phyloP scores from a whole-genome alignment of 2,888 invertebrate genomes.

The Digitonthophagus gazella region DNA sequence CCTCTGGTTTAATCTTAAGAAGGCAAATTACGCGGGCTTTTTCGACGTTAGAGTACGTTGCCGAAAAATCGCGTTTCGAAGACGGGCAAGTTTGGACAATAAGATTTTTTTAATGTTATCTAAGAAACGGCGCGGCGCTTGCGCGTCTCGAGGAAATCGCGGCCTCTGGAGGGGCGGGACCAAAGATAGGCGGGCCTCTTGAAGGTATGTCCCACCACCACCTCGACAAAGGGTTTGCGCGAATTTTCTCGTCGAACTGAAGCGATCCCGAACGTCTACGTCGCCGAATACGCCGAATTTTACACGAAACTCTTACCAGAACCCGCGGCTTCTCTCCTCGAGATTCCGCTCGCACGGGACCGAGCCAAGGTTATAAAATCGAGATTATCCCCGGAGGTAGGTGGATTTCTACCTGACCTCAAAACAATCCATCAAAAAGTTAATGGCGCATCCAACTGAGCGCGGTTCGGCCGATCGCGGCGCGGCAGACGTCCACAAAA shows the following conservation, averaged over 20 bases:
- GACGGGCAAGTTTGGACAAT: not conserved
- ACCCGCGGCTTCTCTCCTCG: not conserved
- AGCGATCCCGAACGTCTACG: not conserved
- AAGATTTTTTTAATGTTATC: not conserved
- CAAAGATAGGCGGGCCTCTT: not conserved
- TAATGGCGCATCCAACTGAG: conserved; percentile 4
- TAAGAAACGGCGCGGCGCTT: not conserved
- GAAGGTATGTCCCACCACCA: not conserved
- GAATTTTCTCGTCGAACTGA: not conserved
- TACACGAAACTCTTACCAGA: not conserved
- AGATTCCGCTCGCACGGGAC: not conserved
- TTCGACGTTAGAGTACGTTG: not conserved
- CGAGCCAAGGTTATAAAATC: not conserved
- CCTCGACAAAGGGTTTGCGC: not conserved
- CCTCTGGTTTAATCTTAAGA: not conserved
- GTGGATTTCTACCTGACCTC: conserved; percentile 9
- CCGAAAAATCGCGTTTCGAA: not conserved
- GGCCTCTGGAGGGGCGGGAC: not conserved
- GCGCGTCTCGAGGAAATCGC: not conserved
- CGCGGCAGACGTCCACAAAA: not conserved
- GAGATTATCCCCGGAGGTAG: conserved; percentile 6
- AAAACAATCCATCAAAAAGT: conserved; percentile 17
- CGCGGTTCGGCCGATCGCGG: not conserved
- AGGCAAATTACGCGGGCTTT: not conserved
- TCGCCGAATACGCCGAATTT: not conserved